Percentiles rank a stretch among this genome's conserved stretches.
Conservation (phyloP, 1,140 invertebrate species). For the Drosophila leontia region DNA sequence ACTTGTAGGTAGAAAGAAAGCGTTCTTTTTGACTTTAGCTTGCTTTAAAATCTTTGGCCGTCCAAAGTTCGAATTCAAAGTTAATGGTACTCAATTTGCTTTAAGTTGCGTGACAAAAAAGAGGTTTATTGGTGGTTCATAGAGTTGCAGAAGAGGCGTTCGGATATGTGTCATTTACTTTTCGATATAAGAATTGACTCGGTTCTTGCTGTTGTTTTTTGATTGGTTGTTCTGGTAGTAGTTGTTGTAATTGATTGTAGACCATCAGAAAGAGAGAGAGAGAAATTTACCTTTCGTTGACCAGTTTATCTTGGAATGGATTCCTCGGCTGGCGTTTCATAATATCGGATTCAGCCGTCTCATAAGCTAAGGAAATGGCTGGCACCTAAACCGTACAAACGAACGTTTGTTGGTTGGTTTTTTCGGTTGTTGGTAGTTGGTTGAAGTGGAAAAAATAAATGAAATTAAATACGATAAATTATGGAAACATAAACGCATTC, state of each 20-base stretch:
- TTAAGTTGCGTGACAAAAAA: slow-evolving; percentile 55
- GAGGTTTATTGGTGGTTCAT: slow-evolving; percentile 31
- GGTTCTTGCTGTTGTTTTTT: slow-evolving; percentile 45
- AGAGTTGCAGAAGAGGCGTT: slow-evolving; percentile 45
- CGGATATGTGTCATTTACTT: slow-evolving; percentile 54
- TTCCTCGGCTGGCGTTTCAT: slow-evolving; percentile 99
- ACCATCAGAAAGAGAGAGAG: slow-evolving; percentile 71
- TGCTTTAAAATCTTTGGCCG: slow-evolving; percentile 54
- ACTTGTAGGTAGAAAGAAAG: slow-evolving; percentile 49
- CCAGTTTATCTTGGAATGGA: slow-evolving; percentile 97
- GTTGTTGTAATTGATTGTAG: slow-evolving; percentile 48
- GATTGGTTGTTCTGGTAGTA: slow-evolving; percentile 29
- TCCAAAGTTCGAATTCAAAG: slow-evolving; percentile 38
- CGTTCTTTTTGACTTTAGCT: slow-evolving; percentile 58
- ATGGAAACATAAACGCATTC: slow-evolving; percentile 57
- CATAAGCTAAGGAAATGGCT: slow-evolving; percentile 99
- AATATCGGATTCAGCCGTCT: slow-evolving; percentile 99
- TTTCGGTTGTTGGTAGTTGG: slow-evolving; percentile 39
- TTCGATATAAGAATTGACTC: slow-evolving; percentile 17
- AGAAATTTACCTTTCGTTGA: slow-evolving; percentile 97
- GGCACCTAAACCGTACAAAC: slow-evolving; percentile 91
- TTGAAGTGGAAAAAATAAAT: slow-evolving; percentile 69
- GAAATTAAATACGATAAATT: slow-evolving; percentile 80
- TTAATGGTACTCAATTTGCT: slow-evolving; percentile 56
- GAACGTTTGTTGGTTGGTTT: slow-evolving; percentile 39